These are phyloP conservation scores for Lophochroa leadbeateri DNA, from an alignment of 2,113 vertebrate species.

Conservation along the genomic window DNA sequence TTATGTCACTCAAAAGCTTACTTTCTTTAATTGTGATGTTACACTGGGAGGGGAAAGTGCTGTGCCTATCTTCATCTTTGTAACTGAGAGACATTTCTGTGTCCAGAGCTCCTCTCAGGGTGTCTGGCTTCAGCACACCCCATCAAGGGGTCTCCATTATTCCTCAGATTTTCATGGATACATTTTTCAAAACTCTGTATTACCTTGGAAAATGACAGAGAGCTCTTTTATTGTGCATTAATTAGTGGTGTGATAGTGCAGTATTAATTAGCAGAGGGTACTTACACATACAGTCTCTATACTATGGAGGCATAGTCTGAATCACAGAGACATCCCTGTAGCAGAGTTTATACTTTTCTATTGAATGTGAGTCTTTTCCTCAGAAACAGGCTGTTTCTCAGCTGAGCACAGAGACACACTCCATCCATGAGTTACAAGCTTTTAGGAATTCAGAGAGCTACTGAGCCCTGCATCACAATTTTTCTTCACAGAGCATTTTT, in stretches of 20 bases:
- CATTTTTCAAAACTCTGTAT: background rate
- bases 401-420: background rate
- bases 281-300: background rate
- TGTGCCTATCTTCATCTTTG: background rate
- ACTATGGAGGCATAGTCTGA: background rate
- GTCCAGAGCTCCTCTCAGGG: background rate
- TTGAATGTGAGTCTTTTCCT: background rate
- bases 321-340: background rate
- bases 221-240: background rate
- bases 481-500: conserved; percentile 46
- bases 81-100: background rate
- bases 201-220: background rate
- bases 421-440: background rate
- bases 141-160: background rate
- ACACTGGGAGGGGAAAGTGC: background rate
- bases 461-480: background rate
- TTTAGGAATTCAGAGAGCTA: conserved; percentile 5
- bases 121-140: background rate
- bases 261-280: conserved; percentile 21
- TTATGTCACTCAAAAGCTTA: background rate
- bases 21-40: background rate
- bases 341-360: background rate
- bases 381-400: background rate
- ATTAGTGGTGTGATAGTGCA: background rate
- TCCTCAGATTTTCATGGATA: background rate